Percentiles rank a stretch among this genome's conserved stretches.
Conservation (phyloP, 1,140 invertebrate genomes). For the Zaprionus davidi region DNA sequence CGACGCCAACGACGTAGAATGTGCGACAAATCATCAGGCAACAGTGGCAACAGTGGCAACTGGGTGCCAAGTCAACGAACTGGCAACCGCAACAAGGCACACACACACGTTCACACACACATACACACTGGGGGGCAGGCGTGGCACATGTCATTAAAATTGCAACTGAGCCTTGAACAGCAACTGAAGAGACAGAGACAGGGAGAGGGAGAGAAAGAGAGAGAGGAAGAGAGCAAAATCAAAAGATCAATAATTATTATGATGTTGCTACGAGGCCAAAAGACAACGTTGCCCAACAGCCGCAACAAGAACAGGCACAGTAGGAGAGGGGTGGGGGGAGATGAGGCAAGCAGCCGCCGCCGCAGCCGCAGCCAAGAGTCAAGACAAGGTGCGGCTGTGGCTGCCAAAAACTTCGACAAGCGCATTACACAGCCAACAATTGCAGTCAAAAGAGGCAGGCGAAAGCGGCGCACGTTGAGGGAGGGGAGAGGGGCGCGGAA, state of each 20-base stretch:
- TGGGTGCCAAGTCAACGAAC: slow-evolving; percentile 81
- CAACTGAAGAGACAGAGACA: too few relatives aligned
- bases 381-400: slow-evolving; percentile 49
- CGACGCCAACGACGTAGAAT: slow-evolving; percentile 30
- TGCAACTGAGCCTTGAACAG: slow-evolving; percentile 71
- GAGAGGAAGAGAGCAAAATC: slow-evolving; percentile 58
- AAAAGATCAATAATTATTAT: slow-evolving; percentile 84
- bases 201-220: too few relatives aligned
- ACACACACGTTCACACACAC: slow-evolving; percentile 22
- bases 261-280: slow-evolving; percentile 68
- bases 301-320: slow-evolving; percentile 32
- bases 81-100: slow-evolving; percentile 69
- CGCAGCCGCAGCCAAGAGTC: slow-evolving; percentile 69
- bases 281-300: slow-evolving; percentile 32
- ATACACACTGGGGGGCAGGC: slow-evolving; percentile 29
- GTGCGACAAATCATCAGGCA: slow-evolving; percentile 68
- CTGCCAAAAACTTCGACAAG: slow-evolving; percentile 80
- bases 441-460: slow-evolving; percentile 35
- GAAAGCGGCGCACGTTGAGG: not conserved
- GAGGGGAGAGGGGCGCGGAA: slow-evolving; percentile 28
- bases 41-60: slow-evolving; percentile 50
- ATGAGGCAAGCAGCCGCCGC: slow-evolving; percentile 25
- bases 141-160: slow-evolving; percentile 75
- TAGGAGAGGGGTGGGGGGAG: not conserved
- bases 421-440: slow-evolving; percentile 79